Conservation (phyloP, 2,888 invertebrate species). For the Leptogaster cylindrica region DNA sequence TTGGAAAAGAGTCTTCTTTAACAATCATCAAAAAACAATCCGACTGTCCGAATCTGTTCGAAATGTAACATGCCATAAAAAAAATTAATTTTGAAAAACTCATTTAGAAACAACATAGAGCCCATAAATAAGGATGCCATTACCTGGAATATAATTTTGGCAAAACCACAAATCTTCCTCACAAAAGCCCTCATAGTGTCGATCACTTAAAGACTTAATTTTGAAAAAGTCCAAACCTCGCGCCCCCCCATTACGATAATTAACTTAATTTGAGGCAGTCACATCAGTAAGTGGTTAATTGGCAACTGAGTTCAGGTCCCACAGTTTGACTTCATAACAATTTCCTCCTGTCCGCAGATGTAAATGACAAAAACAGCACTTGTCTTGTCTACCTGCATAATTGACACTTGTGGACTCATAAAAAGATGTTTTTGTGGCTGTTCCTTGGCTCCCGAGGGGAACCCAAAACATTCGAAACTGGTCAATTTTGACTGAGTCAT, state of each 20-base stretch:
- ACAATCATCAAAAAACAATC: no score
- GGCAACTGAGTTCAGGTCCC: not conserved
- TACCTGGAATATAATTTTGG: no score
- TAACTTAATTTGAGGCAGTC: constrained; percentile 17
- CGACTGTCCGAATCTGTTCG: no score
- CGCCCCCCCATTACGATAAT: constrained; percentile 29
- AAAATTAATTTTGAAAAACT: no score
- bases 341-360: not conserved
- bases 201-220: constrained; percentile 32
- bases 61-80: no score
- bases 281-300: constrained; percentile 36
- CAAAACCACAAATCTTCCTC: no score
- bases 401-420: constrained; percentile 40
- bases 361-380: constrained; percentile 35
- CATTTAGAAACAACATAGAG: no score
- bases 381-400: constrained; percentile 36
- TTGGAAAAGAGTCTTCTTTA: no score
- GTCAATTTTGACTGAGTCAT: constrained; percentile 36
- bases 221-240: constrained; percentile 19
- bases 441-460: constrained; percentile 33
- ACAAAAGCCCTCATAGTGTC: no score
- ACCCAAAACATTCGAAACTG: constrained; percentile 16
- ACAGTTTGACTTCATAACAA: not conserved
- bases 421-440: constrained; percentile 25
- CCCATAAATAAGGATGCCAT: no score